Evolutionary conservation across 2,113 vertebrate genomes (phyloP).

Genomic region (Mixornis gularis): DNA sequence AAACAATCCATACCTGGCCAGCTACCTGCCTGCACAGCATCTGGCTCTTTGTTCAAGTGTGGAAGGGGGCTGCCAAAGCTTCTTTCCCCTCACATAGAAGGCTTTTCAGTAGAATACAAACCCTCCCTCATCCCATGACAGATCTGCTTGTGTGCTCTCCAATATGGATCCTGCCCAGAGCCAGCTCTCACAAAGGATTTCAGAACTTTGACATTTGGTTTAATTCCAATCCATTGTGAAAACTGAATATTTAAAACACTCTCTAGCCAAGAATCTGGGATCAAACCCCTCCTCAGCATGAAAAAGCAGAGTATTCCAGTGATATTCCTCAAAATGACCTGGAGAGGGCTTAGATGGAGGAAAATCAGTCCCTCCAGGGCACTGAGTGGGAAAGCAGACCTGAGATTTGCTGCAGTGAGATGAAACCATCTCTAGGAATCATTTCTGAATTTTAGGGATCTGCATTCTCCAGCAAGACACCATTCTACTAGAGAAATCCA

Average conservation of each 20-base stretch:
- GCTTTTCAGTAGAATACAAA: neutral
- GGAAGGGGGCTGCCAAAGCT: neutral
- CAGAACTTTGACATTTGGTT: neutral
- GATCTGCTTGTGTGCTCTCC: neutral
- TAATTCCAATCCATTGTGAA: neutral
- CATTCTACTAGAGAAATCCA: neutral
- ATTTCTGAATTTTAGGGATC: neutral
- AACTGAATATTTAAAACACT: neutral
- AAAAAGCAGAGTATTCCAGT: neutral
- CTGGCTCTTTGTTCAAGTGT: neutral
- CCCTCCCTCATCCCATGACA: neutral
- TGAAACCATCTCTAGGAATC: neutral
- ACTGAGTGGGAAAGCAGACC: neutral
- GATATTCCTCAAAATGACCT: fast-evolving
- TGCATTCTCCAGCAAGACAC: neutral
- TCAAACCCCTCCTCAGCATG: neutral
- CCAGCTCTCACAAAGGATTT: neutral
- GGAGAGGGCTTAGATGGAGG: neutral
- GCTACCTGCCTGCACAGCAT: neutral
- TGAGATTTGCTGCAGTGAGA: neutral
- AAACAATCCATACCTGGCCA: neutral
- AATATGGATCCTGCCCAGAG: neutral
- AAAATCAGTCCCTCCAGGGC: neutral
- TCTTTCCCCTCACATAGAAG: fast-evolving
- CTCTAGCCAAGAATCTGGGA: neutral